Evolutionary conservation across 1,140 invertebrate genomes (phyloP), one percentile per base, ranked within the genome.

Genomic region (Centruroides sculpturatus): DNA sequence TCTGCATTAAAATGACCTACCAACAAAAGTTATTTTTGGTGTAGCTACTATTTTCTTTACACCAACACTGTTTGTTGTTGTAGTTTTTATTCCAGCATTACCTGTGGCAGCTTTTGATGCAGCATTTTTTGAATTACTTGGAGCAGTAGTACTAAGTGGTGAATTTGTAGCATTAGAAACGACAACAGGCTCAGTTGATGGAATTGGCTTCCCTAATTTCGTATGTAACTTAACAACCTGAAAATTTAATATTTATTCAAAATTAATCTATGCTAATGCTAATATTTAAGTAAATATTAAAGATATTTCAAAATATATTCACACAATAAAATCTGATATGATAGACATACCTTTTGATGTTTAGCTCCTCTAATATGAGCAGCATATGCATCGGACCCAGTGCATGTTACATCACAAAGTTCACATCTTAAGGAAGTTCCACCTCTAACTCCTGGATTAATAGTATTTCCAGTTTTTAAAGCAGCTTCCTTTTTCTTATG

Each of bases 401-500:
- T 98, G 74, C 95, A 98, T 12, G 92, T 94, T 6, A 99, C 92
- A 77, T 98, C 92, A 74, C 95, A 99, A 9, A 99, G 80, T 62
- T 81, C 79, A 73, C 82, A 83, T 36, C 71, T 67, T 35, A 77
- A 66, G 12, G 72, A 72, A 49, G 70, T 70, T 71, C 92, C 88
- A 74, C 89, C 91, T 49, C 88, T 80, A 59, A 50, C 64, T 52
- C 49, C 67, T 64, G 47, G 67, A 57, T 34, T 63, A 54, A 69
- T 71, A 34, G 76, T 70, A 67, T 72, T 47, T 77, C 83, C 78
- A 80, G 82, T 71, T 76, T 95, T 95, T 13, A 86, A 79, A 9
- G 88, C 85, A 11, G 88, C 88, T 72, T 97, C 95, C 72, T 96
- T 95, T 79, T 98, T 98, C 77, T 98, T 98, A 75, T 99, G 95